These are phyloP conservation scores for Electrophaes corylata DNA, from an alignment of 2,888 invertebrate species.

Conservation along the genomic window DNA sequence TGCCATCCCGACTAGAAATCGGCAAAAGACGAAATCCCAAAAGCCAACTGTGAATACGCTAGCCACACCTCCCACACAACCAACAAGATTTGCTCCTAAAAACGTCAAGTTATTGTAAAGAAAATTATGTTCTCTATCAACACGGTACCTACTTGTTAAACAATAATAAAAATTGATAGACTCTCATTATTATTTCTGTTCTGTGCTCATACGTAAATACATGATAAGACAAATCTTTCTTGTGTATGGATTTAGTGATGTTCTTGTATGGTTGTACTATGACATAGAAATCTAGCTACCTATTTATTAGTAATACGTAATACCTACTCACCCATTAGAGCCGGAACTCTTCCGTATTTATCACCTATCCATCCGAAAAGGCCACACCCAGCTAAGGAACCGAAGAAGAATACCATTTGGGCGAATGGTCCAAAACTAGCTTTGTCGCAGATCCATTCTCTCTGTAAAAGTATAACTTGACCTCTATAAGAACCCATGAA, in stretches of 20 bases:
- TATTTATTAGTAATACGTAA: too few species aligned
- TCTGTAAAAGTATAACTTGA: constrained; percentile 39
- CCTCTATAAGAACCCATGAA: too few species aligned
- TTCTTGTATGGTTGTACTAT: too few species aligned
- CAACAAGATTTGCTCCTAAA: constrained; percentile 87
- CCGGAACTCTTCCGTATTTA: constrained; percentile 57
- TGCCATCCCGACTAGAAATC: constrained; percentile 92
- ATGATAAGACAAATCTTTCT: too few species aligned
- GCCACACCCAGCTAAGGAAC: constrained; percentile 56
- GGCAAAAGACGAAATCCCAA: constrained; percentile 88
- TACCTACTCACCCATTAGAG: constrained; percentile 59
- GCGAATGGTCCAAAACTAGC: constrained; percentile 54
- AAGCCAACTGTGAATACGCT: constrained; percentile 88
- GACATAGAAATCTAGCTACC: too few species aligned
- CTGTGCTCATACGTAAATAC: too few species aligned
- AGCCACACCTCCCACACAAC: constrained; percentile 85
- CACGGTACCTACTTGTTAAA: too few species aligned
- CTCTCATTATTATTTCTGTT: too few species aligned
- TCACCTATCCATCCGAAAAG: constrained; percentile 61
- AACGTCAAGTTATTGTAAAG: constrained; percentile 15
- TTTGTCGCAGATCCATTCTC: constrained; percentile 62
- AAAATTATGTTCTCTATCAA: too few species aligned
- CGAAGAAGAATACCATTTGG: constrained; percentile 56
- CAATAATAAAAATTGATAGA: too few species aligned
- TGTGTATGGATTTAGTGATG: too few species aligned